Evolutionary conservation across 2,113 vertebrate species (phyloP), one percentile per base, ranked within the genome.

Genomic region (Pionites leucogaster): DNA sequence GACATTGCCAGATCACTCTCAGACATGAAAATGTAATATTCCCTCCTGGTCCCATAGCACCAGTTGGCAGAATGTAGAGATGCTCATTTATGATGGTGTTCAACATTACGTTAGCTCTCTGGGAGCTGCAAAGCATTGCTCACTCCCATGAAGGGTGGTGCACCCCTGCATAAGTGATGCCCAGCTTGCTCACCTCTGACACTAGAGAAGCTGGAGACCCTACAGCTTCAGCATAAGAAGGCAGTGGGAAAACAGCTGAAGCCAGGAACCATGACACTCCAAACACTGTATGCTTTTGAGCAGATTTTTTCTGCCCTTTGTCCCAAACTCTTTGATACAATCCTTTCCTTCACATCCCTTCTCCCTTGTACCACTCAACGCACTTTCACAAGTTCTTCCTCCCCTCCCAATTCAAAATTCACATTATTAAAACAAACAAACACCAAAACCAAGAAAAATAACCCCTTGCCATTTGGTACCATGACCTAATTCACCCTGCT

Each of bases 121-220:
- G 0, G 0, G 42, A 27, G 37, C 0, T 31, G 47, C 47, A n/a
- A 27, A 42, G 79, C 11, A 5, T 31, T 10, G 27, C n/a, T 76
- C 13, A 5, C n/a, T 35, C 31, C 35, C 57, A 22, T 0, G 14
- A n/a, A 20, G 18, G 28, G 10, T 77, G 37, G 46, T 0, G 0
- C 0, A 55, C 49, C n/a, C 29, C 22, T 60, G 69, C 20, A 41
- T 35, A 42, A 47, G 37, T 3, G 3, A 4, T 0, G 15, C 57
- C 19, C 71, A 63, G 4, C 69, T 78, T 16, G n/a, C 65, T 37
- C 5, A 2, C 57, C 52, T 52, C 39, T 10, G 52, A 42, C 27
- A 33, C 63, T 39, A 63, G 33, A 59, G 17, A 69, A n/a, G 10
- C 1, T 68, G 28, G 17, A 63, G 31, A 68, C 16, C 11, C 42